Base-by-base conservation (phyloP, 2,888 invertebrate genomes). In the Sialis fuliginosa region DNA sequence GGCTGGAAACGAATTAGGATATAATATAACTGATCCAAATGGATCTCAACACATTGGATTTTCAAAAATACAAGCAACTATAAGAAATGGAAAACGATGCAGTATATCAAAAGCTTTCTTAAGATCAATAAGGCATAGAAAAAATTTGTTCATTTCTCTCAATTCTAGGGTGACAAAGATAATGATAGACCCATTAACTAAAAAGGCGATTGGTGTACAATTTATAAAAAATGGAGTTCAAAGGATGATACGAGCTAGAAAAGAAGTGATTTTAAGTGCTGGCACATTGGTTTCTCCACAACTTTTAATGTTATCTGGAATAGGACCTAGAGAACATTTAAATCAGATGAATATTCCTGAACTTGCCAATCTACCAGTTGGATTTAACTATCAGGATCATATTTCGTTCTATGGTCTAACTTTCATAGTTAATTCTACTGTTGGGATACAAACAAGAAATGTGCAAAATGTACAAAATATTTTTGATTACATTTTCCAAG, bases 271-370 rank as follows among this genome's bases (percentile, higher is more conserved):
- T 46, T 62, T 90, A 32, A 76, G 82, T 6, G 87, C 87, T 1
- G 91, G 92, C 4, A 67, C 83, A 0, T 77, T 92, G 33, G 87
- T 85, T 53, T 84, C 87, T 2, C 88, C 92, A 0, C 90, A 91
- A 59, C 62, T 92, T 5, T 62, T 92, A 42, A 82, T 90, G 85
- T 61, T 90, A 8, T 89, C 89, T 0, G 91, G 91, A 9, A 67
- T 90, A 32, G 86, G 86, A 0, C 84, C 85, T 0, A 63, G 60
- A 32, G 66, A 73, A 1, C 76, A 83, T 56, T 63, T 86, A 5
- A 56, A 62, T 12, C 64, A 72, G 33, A 57, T 76, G 6, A 69
- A 70, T 4, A 81, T 89, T 45, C 61, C 70, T 0, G 71, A 79
- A 2, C 57, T 84, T 34, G 69, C 74, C 51, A 73, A 88, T 58